These are phyloP conservation scores for Podocnemis expansa DNA, from an alignment of 2,113 vertebrate species.

Conservation along the genomic window DNA sequence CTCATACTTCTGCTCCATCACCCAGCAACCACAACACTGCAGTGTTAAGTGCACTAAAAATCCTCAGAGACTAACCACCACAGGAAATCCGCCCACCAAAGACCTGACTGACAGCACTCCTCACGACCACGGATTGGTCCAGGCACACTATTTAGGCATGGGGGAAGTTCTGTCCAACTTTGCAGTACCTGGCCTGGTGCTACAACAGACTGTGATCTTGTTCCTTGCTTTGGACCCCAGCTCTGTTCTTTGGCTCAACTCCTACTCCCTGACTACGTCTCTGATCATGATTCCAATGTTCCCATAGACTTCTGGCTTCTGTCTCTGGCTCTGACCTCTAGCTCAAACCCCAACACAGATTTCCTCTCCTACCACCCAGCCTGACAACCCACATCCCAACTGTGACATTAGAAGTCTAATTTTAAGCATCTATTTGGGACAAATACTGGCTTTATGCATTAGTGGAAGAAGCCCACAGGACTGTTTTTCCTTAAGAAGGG, in stretches of 20 bases:
- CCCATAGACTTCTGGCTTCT: background rate
- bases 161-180: background rate
- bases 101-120: background rate
- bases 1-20: background rate
- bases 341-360: background rate
- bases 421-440: accelerated
- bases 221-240: background rate
- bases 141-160: background rate
- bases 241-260: background rate
- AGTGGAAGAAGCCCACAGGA: background rate
- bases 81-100: background rate
- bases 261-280: background rate
- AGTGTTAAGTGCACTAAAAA: background rate
- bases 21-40: background rate
- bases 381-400: background rate
- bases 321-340: background rate
- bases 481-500: accelerated
- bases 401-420: background rate
- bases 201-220: background rate
- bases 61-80: background rate
- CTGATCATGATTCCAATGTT: background rate
- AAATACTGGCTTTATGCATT: accelerated
- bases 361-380: no score
- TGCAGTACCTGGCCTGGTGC: background rate
- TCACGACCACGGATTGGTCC: background rate